phyloP scores from a whole-genome alignment of 2,888 invertebrate genomes.

The Petrolisthes cinctipes region DNA sequence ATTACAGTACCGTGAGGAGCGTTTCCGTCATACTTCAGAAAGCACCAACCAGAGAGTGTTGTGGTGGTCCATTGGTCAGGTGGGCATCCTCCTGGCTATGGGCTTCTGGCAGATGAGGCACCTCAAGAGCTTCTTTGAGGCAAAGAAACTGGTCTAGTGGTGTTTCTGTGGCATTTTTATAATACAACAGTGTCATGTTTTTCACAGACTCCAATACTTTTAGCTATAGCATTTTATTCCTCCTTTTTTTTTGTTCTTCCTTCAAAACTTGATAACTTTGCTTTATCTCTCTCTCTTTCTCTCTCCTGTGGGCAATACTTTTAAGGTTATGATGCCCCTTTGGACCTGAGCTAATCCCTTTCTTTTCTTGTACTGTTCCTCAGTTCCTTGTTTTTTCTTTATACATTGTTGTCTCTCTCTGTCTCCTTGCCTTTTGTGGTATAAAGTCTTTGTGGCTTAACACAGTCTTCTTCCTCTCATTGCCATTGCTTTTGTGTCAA shows the following conservation, averaged over 20 bases:
- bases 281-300: not conserved
- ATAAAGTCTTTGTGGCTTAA: too few relatives aligned
- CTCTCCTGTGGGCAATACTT: not conserved
- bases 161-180: not conserved
- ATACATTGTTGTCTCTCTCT: too few relatives aligned
- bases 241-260: not conserved
- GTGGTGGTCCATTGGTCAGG: slow-evolving; percentile 97
- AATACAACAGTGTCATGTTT: not conserved
- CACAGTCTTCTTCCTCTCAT: not conserved
- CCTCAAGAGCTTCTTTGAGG: slow-evolving; percentile 98
- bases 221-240: not conserved
- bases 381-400: not conserved
- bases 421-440: too few relatives aligned
- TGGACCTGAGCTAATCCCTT: not conserved
- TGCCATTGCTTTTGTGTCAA: not conserved
- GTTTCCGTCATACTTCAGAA: slow-evolving; percentile 14
- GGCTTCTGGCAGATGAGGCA: slow-evolving; percentile 99
- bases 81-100: slow-evolving; percentile 88
- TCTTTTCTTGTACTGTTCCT: not conserved
- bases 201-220: not conserved
- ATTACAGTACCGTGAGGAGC: slow-evolving; percentile 33
- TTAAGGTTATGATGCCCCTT: not conserved
- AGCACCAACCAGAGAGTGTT: slow-evolving; percentile 63
- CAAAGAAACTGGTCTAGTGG: slow-evolving; percentile 92
- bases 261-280: not conserved